Percentiles rank a stretch among this genome's conserved stretches.
Conservation (phyloP, 2,888 invertebrate species). For the Papilio gigon region DNA sequence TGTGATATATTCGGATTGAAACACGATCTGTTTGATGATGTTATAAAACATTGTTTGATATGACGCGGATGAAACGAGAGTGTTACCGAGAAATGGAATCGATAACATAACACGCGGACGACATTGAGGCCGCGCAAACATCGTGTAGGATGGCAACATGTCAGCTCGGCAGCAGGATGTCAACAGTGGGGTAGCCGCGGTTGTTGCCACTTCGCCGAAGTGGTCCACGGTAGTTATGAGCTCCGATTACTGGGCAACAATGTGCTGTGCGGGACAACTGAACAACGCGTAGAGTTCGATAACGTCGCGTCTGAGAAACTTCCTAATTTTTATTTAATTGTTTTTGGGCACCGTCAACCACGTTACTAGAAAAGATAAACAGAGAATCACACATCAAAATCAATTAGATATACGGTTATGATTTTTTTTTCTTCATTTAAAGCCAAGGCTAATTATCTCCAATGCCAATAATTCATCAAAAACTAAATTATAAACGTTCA, state of each 20-base stretch:
- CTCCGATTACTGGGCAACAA: background rate
- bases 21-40: too few relatives aligned
- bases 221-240: background rate
- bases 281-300: background rate
- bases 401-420: too few relatives aligned
- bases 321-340: background rate
- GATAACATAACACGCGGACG: background rate
- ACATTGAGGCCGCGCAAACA: background rate
- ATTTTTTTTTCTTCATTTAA: too few relatives aligned
- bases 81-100: conserved; percentile 11
- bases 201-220: background rate
- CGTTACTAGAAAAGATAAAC: background rate
- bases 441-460: too few relatives aligned
- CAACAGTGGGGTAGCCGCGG: background rate
- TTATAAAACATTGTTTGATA: background rate
- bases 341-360: too few relatives aligned
- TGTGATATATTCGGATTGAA: too few relatives aligned
- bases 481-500: too few relatives aligned
- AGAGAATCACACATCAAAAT: background rate
- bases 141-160: background rate
- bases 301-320: background rate
- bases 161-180: background rate
- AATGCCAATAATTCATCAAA: background rate
- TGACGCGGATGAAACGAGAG: background rate
- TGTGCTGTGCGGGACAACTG: background rate